phyloP scores from a whole-genome alignment of 2,888 invertebrate species.

The Parnassius orleans region DNA sequence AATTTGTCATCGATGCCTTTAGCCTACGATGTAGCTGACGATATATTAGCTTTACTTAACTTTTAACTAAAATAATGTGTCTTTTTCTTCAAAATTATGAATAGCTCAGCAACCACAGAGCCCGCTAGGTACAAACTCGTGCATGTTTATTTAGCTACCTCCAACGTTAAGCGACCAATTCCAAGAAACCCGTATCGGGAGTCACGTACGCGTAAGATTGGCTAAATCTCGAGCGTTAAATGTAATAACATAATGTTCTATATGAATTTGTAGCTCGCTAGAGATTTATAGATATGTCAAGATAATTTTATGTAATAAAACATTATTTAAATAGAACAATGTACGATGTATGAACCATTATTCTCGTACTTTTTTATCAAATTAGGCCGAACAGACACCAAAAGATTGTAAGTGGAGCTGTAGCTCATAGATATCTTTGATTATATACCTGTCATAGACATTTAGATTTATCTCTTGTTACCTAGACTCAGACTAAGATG shows the following conservation, averaged over 20 bases:
- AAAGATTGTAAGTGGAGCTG: too few relatives aligned
- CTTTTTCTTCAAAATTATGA: neutral
- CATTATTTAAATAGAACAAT: too few relatives aligned
- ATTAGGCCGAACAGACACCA: too few relatives aligned
- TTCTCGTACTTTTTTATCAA: too few relatives aligned
- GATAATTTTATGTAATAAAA: neutral
- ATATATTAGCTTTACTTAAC: too few relatives aligned
- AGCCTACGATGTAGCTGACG: too few relatives aligned
- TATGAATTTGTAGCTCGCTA: neutral
- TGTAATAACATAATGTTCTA: constrained; percentile 46
- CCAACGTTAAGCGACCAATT: constrained; percentile 60
- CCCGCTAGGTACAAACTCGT: constrained; percentile 28
- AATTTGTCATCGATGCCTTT: too few relatives aligned
- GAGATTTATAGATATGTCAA: neutral
- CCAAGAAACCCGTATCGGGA: constrained; percentile 73
- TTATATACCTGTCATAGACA: too few relatives aligned
- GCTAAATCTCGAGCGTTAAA: constrained; percentile 64
- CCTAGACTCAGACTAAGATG: too few relatives aligned
- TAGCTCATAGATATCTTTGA: too few relatives aligned
- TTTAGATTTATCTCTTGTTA: too few relatives aligned
- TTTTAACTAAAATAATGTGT: neutral
- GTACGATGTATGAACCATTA: too few relatives aligned
- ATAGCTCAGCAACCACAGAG: constrained; percentile 25
- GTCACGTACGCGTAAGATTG: constrained; percentile 73
- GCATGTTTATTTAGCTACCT: constrained; percentile 50